phyloP scores from a whole-genome alignment of 35 echinoderm and acorn worm species.

The Anneissia japonica region DNA sequence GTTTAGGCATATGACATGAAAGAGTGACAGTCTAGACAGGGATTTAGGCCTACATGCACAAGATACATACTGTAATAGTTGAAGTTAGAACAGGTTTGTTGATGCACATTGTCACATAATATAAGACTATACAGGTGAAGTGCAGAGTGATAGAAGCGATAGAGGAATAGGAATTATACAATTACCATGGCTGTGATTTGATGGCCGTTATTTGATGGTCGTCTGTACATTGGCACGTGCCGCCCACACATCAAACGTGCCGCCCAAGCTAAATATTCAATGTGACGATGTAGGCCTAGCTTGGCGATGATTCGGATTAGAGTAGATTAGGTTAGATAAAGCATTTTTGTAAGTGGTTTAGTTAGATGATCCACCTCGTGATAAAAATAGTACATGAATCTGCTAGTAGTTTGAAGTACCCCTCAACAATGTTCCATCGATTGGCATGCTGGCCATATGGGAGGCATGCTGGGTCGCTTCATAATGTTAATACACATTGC shows the following conservation, averaged over 20 bases:
- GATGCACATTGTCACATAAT: not conserved
- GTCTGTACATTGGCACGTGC: not conserved
- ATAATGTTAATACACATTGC: too few species aligned
- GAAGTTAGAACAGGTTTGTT: too few species aligned
- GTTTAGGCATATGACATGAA: too few species aligned
- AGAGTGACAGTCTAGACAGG: too few species aligned
- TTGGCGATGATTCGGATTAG: not conserved
- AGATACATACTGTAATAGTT: too few species aligned
- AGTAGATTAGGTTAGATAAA: not conserved
- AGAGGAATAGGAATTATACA: not conserved
- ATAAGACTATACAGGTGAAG: not conserved
- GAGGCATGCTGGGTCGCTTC: not conserved
- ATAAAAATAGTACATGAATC: not conserved
- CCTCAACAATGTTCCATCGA: not conserved
- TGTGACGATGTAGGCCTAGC: not conserved
- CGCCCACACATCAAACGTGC: not conserved
- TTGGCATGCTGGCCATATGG: not conserved
- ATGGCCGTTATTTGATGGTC: not conserved
- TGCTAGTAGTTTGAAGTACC: not conserved
- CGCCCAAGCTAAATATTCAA: not conserved
- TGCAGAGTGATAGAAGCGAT: not conserved
- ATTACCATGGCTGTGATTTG: not conserved
- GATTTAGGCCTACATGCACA: too few species aligned
- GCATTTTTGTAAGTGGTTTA: not conserved
- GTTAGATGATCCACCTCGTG: not conserved